Conservation (phyloP, 2,797 vertebrate genomes). For the Nothura maculosa region DNA sequence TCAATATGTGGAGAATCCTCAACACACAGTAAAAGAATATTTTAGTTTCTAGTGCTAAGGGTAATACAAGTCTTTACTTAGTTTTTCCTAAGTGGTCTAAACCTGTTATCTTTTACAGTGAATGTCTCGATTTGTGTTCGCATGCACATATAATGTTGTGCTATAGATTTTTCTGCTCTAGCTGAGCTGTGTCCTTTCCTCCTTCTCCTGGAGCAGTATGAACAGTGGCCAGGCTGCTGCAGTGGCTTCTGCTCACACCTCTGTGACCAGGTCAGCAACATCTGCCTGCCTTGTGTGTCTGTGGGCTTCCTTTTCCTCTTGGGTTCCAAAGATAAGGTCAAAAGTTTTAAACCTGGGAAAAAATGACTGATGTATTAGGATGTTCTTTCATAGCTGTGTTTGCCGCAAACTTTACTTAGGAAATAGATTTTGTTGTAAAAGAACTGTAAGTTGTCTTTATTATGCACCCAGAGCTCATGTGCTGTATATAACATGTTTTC, state of each 20-base stretch:
- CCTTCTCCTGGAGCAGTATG: not conserved
- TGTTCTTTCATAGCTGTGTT: not conserved
- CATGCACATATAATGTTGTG: not conserved
- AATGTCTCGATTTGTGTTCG: not conserved
- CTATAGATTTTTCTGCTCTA: not conserved
- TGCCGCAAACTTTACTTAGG: not conserved
- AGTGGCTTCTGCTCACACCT: not conserved
- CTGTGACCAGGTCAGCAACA: not conserved
- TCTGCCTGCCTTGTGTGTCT: not conserved
- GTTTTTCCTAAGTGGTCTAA: not conserved
- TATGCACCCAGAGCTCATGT: rapidly evolving
- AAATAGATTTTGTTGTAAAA: not conserved
- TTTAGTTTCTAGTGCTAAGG: not conserved
- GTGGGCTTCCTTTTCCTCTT: not conserved
- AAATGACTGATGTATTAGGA: not conserved
- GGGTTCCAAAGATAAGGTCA: not conserved
- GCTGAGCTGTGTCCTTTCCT: not conserved
- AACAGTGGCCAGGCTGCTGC: not conserved
- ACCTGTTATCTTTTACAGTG: not conserved
- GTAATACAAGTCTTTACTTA: not conserved
- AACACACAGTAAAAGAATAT: not conserved
- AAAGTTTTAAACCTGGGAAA: not conserved
- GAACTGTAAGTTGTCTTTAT: not conserved
- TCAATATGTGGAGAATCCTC: not conserved
- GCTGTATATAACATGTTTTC: not conserved